These are phyloP conservation scores for Galaxias olidus DNA, from an alignment of 2,797 vertebrate genomes.

Conservation along the genomic window DNA sequence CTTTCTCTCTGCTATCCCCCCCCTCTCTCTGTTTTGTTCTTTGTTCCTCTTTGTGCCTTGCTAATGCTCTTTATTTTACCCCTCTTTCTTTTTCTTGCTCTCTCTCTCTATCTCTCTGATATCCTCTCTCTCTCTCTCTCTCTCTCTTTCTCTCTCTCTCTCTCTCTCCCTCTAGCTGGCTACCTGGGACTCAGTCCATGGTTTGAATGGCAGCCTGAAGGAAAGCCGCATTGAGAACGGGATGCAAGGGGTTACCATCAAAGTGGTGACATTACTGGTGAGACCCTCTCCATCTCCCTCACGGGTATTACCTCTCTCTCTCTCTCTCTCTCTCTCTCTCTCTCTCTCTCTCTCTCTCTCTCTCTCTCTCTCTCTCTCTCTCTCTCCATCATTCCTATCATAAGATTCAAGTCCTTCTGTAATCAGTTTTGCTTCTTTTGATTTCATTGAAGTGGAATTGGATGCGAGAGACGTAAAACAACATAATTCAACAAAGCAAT, in stretches of 20 bases:
- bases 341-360: too few relatives aligned
- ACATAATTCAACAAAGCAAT: too few relatives aligned
- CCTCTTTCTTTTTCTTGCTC: background rate
- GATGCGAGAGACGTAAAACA: too few relatives aligned
- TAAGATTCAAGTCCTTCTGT: too few relatives aligned
- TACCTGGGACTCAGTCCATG: slow-evolving; percentile 91
- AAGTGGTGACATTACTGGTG: slow-evolving; percentile 97
- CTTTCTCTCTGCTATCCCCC: background rate
- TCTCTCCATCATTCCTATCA: too few relatives aligned
- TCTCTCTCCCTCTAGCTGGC: slow-evolving; percentile 78
- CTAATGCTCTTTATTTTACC: background rate
- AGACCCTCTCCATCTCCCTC: slow-evolving; percentile 31
- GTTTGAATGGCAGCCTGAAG: slow-evolving; percentile 93
- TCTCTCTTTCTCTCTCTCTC: background rate
- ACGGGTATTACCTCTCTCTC: too few relatives aligned
- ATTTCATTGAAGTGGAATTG: too few relatives aligned
- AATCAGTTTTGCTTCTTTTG: too few relatives aligned
- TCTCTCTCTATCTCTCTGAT: slow-evolving; percentile 6
- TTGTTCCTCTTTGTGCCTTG: background rate
- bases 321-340: too few relatives aligned
- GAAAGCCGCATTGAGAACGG: slow-evolving; percentile 94
- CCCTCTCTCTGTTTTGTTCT: background rate
- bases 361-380: too few relatives aligned
- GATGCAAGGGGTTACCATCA: slow-evolving; percentile 92
- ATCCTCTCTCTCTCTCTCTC: background rate